Conservation (phyloP, 1,140 invertebrate genomes). For the Pseudomyrmex sp. region DNA sequence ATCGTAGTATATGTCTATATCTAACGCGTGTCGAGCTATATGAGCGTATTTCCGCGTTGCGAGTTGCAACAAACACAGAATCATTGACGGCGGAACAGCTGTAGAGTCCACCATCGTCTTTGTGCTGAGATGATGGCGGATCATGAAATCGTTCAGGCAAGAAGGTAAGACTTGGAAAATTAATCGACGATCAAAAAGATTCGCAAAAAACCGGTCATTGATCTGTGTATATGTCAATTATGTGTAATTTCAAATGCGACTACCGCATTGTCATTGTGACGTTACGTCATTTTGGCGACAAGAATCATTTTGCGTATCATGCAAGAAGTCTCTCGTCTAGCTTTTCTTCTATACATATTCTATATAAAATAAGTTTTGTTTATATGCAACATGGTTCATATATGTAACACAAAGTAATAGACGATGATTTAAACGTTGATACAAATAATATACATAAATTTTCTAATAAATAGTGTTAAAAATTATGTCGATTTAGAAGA, state of each 20-base stretch:
- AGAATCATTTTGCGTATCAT: neutral
- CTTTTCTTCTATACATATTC: too few relatives aligned
- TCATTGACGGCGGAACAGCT: conserved; percentile 3
- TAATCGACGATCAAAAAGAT: too few relatives aligned
- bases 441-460: neutral
- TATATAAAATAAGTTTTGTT: neutral
- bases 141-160: conserved; percentile 76
- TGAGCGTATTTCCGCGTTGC: conserved; percentile 49
- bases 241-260: conserved; percentile 4
- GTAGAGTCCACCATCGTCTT: neutral
- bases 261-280: conserved; percentile 15
- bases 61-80: conserved; percentile 49
- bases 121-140: conserved; percentile 74
- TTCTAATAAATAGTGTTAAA: neutral
- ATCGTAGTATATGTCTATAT: neutral
- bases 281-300: neutral
- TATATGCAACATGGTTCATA: neutral
- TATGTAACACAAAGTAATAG: neutral
- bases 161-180: conserved; percentile 65
- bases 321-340: too few relatives aligned
- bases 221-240: neutral
- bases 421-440: neutral
- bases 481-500: neutral
- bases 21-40: conserved; percentile 5
- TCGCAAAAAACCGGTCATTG: too few relatives aligned